phyloP scores from a whole-genome alignment of 1,140 invertebrate genomes.

The Stegodyphus dumicola region DNA sequence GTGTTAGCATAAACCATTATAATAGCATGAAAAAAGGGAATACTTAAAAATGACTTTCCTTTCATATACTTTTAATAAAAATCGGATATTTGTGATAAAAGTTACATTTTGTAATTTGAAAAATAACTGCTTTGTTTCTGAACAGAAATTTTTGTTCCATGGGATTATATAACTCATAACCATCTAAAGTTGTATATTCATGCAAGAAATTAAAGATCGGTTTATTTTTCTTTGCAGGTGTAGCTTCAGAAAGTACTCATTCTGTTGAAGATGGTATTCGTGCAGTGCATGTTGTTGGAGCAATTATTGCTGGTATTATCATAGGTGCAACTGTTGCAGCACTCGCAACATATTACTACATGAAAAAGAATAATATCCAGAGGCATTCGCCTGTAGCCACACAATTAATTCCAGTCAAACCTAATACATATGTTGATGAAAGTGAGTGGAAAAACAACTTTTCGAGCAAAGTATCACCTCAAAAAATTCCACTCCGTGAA shows the following conservation, averaged over 20 bases:
- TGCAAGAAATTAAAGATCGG: background rate
- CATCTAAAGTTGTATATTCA: too few relatives aligned
- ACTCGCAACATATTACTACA: slow-evolving; percentile 69
- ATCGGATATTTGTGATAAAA: too few relatives aligned
- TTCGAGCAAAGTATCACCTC: slow-evolving; percentile 12
- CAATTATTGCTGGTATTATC: slow-evolving; percentile 71
- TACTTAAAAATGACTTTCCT: too few relatives aligned
- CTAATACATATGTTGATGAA: slow-evolving; percentile 59
- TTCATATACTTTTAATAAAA: too few relatives aligned
- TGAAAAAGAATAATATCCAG: slow-evolving; percentile 55
- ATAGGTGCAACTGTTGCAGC: slow-evolving; percentile 68
- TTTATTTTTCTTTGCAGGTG: background rate
- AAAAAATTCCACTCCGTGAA: slow-evolving; percentile 55
- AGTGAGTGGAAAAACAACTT: slow-evolving; percentile 60
- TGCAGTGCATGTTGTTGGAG: slow-evolving; percentile 72
- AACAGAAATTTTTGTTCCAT: too few relatives aligned
- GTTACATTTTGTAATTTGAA: too few relatives aligned
- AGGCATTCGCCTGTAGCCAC: slow-evolving; percentile 17
- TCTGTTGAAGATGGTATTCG: slow-evolving; percentile 64
- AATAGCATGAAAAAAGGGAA: too few relatives aligned
- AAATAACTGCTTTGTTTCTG: too few relatives aligned
- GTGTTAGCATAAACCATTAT: too few relatives aligned
- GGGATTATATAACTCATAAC: too few relatives aligned
- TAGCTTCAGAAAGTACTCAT: background rate
- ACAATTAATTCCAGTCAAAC: slow-evolving; percentile 60